Base-by-base conservation (phyloP, 1,140 invertebrate genomes). In the Neelides sp. region DNA sequence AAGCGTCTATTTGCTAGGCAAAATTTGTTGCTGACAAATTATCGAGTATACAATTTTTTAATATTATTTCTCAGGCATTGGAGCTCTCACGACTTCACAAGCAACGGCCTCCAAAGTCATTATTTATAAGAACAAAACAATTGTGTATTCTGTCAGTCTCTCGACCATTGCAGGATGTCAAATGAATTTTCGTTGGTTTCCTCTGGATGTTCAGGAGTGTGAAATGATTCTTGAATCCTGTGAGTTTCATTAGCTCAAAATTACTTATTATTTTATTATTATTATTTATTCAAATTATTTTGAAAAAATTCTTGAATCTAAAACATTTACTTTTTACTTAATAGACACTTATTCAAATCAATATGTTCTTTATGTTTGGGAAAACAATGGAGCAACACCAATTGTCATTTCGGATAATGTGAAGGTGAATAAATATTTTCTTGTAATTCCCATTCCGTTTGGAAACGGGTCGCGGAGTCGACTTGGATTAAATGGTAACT, bases 171-270 rank as follows among this genome's bases (percentile, higher is more conserved):
- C 85, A 35, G 82, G 80, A 41, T 87, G 83, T 65, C 83, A 85
- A 66, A 86, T 87, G 83, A 81, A 84, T 66, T 84, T 86, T 63
- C 78, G 82, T 62, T 73, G 82, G 19, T 86, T 85, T 63, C 84
- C 84, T 10, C 83, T 85, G 79, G 83, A 87, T 63, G 80, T 82
- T 57, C 83, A 86, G 71, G 75, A 78, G 2, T 87, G 83, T 64
- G 78, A 79, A 12, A 79, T 88, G 58, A 79, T 78, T 57, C 79
- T 88, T 51, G 83, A 85, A 68, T 85, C 82, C 64, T 86, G 83
- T 85, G 66, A 81, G 46, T 22, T 5, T 28, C 22, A 3, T 48
- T n/a, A 1, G 8, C 1, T 20, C 39, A n/a, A 36, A 10, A 10
- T 35, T 26, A 37, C 20, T 2, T 41, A 4, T 40, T 40, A 20